A percentile compares a stretch with the other conserved stretches of the same genome.
Conservation (phyloP, 2,888 invertebrate genomes). For the Chloromyia formosa region DNA sequence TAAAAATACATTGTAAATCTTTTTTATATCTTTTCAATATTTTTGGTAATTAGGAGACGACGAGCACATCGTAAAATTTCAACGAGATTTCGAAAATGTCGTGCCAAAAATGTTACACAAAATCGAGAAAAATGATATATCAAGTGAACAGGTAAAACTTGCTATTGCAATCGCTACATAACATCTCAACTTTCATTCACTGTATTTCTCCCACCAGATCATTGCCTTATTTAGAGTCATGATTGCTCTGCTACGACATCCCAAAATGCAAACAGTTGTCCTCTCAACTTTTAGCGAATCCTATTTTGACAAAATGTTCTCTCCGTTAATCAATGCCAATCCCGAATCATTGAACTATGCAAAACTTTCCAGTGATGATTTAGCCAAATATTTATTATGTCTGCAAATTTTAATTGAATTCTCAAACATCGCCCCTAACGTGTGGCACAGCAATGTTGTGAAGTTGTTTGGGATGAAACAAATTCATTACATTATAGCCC, state of each 20-base stretch:
- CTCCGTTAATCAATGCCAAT: slow-evolving; percentile 54
- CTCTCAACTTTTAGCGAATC: slow-evolving; percentile 60
- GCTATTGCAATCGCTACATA: background rate
- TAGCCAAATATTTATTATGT: slow-evolving; percentile 59
- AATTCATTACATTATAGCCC: slow-evolving; percentile 60
- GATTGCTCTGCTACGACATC: slow-evolving; percentile 56
- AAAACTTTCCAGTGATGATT: slow-evolving; percentile 53
- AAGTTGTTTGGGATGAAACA: slow-evolving; percentile 56
- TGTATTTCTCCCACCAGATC: slow-evolving; percentile 49
- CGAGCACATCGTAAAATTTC: slow-evolving; percentile 54
- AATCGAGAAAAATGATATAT: slow-evolving; percentile 57
- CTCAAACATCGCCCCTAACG: slow-evolving; percentile 60
- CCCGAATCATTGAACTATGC: slow-evolving; percentile 53
- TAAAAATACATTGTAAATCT: too few species aligned
- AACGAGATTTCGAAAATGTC: slow-evolving; percentile 54
- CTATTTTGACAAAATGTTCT: slow-evolving; percentile 61
- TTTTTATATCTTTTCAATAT: too few species aligned
- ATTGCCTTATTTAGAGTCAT: slow-evolving; percentile 57
- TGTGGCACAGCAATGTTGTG: slow-evolving; percentile 60
- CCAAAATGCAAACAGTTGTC: slow-evolving; percentile 59
- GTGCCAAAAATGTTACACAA: slow-evolving; percentile 56
- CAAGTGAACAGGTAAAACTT: slow-evolving; percentile 43
- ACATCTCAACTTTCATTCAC: background rate
- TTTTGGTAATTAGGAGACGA: slow-evolving; percentile 52
- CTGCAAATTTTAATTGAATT: slow-evolving; percentile 59